A percentile compares a stretch with the other conserved stretches of the same genome.
These are phyloP conservation scores for Xiphorhynchus erythropygius DNA, from an alignment of 2,797 vertebrate genomes.

Conservation along the genomic window DNA sequence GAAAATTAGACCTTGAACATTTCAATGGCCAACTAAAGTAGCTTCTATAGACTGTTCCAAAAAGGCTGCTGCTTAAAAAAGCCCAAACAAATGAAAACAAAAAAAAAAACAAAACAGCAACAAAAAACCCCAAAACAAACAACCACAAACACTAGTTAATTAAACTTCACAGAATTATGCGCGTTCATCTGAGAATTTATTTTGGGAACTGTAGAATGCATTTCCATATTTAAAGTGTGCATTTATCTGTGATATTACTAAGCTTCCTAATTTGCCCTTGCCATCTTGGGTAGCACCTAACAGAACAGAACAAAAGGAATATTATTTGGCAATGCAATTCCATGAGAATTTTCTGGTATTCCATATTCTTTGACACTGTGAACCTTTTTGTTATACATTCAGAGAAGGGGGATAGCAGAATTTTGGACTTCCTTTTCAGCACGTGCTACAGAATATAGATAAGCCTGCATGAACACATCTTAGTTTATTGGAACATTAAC, in stretches of 20 bases:
- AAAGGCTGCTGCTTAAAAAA: background rate
- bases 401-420: background rate
- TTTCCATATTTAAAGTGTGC: conserved; percentile 50
- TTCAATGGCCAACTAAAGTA: background rate
- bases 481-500: background rate
- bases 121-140: too few relatives aligned
- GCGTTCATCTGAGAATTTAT: conserved; percentile 40
- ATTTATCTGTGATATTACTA: conserved; percentile 14
- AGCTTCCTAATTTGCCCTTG: conserved; percentile 25
- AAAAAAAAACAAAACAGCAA: too few relatives aligned
- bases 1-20: background rate
- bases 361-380: background rate
- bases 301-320: background rate
- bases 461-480: background rate
- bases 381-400: background rate
- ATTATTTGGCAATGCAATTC: background rate
- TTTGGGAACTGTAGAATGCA: conserved; percentile 35
- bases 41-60: background rate
- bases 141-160: background rate
- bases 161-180: conserved; percentile 5
- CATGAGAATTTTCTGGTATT: background rate
- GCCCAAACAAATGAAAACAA: background rate
- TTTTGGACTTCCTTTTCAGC: background rate
- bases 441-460: background rate
- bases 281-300: background rate